Conservation (phyloP, 2,888 invertebrate species). For the Ceramica pisi region DNA sequence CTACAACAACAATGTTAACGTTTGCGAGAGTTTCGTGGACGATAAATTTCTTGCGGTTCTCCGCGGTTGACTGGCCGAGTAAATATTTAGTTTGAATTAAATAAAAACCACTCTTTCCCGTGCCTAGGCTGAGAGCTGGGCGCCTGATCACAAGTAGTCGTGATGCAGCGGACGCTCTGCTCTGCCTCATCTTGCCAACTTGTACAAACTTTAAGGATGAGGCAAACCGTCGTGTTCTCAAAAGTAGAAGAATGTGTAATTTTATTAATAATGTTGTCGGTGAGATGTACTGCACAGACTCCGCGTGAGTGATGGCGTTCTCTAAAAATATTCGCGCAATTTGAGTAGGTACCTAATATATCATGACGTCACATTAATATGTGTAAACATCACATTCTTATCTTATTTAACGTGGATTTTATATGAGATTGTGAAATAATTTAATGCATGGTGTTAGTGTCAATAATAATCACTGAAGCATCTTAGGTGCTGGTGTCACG, state of each 20-base stretch:
- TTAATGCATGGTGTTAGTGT: slow-evolving; percentile 11
- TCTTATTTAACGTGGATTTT: slow-evolving; percentile 12
- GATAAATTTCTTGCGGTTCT: slow-evolving; percentile 45
- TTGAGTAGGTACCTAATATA: slow-evolving; percentile 20
- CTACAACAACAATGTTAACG: slow-evolving; percentile 41
- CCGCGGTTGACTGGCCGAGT: slow-evolving; percentile 24
- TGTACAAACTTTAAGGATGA: slow-evolving; percentile 17
- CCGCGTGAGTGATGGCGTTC: slow-evolving; percentile 25
- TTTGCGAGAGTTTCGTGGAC: slow-evolving; percentile 24
- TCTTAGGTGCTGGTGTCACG: neutral
- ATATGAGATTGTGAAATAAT: slow-evolving; percentile 6
- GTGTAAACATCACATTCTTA: slow-evolving; percentile 32
- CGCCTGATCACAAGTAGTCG: neutral
- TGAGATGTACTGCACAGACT: slow-evolving; percentile 40
- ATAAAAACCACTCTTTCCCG: slow-evolving; percentile 18
- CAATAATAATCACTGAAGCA: slow-evolving; percentile 8
- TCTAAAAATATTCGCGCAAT: slow-evolving; percentile 36
- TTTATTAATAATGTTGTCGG: slow-evolving; percentile 35
- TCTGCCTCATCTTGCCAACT: neutral
- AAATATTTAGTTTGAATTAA: slow-evolving; percentile 54
- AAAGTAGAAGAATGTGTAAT: slow-evolving; percentile 20
- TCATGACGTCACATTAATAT: slow-evolving; percentile 13
- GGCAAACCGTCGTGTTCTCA: neutral
- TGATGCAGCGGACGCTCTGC: neutral
- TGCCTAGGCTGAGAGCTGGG: neutral